Conservation (phyloP, 2,797 vertebrate species). For the Lepilemur ruficaudatus region DNA sequence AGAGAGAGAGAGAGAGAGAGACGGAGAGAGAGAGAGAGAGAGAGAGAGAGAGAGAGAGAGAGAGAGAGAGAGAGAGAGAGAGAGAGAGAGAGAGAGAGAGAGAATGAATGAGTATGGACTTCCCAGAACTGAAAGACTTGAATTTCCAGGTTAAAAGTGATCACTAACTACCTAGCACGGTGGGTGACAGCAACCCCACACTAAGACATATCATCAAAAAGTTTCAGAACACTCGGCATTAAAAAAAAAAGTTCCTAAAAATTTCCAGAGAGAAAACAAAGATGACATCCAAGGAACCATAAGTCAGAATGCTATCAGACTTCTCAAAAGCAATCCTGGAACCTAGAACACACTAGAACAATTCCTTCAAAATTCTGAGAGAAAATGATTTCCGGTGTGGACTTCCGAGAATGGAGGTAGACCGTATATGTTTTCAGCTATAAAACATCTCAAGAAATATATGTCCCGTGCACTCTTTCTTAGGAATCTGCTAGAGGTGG, state of each 20-base stretch:
- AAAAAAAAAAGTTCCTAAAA: not conserved
- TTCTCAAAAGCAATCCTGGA: not conserved
- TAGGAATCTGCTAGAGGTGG: not conserved
- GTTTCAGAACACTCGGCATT: not conserved
- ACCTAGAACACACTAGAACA: not conserved
- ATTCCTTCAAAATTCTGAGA: slow-evolving; percentile 10
- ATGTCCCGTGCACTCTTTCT: not conserved
- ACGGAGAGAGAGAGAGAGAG: no score
- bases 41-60: no score
- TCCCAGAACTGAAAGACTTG: not conserved
- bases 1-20: no score
- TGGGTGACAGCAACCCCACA: not conserved
- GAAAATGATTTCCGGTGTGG: not conserved
- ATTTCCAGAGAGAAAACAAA: not conserved
- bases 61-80: no score
- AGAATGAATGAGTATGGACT: not conserved
- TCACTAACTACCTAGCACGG: not conserved
- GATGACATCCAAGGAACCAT: not conserved
- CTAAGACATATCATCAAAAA: not conserved
- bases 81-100: not conserved
- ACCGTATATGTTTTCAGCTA: not conserved
- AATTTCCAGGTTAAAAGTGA: not conserved
- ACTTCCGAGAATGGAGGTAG: not conserved
- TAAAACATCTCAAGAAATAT: not conserved
- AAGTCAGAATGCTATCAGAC: not conserved